Evolutionary conservation across 2,888 invertebrate species (phyloP), one percentile per base, ranked within the genome.

Genomic region (Aporophyla lueneburgensis): DNA sequence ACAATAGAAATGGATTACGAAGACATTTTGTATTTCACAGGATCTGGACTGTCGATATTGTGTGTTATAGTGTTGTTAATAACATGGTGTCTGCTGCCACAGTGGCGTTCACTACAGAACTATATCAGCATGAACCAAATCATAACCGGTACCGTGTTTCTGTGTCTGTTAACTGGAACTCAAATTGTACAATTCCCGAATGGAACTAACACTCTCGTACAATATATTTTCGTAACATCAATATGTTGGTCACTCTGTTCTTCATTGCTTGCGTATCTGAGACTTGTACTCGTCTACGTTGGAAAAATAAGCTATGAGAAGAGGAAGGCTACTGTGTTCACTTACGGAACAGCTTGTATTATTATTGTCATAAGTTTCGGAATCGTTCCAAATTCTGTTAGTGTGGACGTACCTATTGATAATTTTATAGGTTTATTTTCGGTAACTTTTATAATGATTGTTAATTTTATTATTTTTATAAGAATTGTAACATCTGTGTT

Each of bases 221-320:
- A 24, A 16, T 74, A 59, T 61, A 12, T 76, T 12, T 69, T 87
- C 2, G 21, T 54, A 0, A 40, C 40, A 14, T 58, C 70, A 14
- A 69, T 81, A 49, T 81, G 72, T 2, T 86, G 88, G 86, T 83
- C 87, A 12, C 74, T 86, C 19, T 76, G 83, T n/a, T 74, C 81
- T 16, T 69, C 81, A 43, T 5, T 83, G 24, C 43, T 78, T 0
- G 89, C 78, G 5, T 81, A 87, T 61, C 49, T 86, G 49, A 80
- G 81, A 65, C 80, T 87, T 10, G 87, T 85, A 5, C 76, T 83
- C 0, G 5, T 88, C 1, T 78, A 85, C 27, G 54, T 54, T 53
- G 78, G 85, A 46, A 71, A 59, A 33, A 70, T 86, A 46, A 79
- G 84, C 24, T 68, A 19, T 10, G 88, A 78, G 46, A 87, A 84